Base-by-base conservation (phyloP, 2,113 vertebrate genomes). In the Heterochromis multidens region DNA sequence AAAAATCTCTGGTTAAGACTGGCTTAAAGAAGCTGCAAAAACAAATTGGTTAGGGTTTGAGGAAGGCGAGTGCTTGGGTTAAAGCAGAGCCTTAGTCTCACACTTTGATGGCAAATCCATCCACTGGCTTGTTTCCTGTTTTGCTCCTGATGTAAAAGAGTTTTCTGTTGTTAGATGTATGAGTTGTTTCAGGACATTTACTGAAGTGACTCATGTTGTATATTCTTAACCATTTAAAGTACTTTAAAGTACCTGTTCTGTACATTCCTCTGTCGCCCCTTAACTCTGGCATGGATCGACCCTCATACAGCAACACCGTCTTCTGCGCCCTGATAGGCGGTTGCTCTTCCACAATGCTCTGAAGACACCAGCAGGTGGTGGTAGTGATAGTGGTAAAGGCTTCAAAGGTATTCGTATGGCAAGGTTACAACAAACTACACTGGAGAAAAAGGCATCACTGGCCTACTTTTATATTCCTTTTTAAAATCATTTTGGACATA, bases 251-350 rank as follows among this genome's bases (percentile, higher is more conserved):
- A 58, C 33, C 17, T 62, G 21, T 52, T 7, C 7, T 31, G 6
- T 54, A 9, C 6, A 1, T 6, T 5, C 49, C 25, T 67, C 14
- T n/a, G 13, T n/a, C 52, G 33, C 46, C 31, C 16, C 8, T 27
- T 7, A 46, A 14, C 12, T 9, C 78, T 78, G 89, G 89, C 93
- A 91, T 2, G 58, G 49, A 92, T 89, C 13, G 86, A 85, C 60
- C 88, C 82, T 93, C 88, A 93, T 92, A 93, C 94, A 89, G 94
- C 93, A 93, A 94, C 93, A 92, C 84, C 57, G 33, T 78, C 83
- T 59, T 8, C 83, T 85, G 80, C 61, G 6, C 65, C 65, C 83
- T 94, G 91, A 93, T 95, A 90, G 95, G 92, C 78, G 65, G 90
- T 12, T 70, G 61, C 9, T 43, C 25, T 29, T 25, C 56, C 25